Evolutionary conservation across 2,113 vertebrate species (phyloP).

Genomic region (Cervus canadensis): DNA sequence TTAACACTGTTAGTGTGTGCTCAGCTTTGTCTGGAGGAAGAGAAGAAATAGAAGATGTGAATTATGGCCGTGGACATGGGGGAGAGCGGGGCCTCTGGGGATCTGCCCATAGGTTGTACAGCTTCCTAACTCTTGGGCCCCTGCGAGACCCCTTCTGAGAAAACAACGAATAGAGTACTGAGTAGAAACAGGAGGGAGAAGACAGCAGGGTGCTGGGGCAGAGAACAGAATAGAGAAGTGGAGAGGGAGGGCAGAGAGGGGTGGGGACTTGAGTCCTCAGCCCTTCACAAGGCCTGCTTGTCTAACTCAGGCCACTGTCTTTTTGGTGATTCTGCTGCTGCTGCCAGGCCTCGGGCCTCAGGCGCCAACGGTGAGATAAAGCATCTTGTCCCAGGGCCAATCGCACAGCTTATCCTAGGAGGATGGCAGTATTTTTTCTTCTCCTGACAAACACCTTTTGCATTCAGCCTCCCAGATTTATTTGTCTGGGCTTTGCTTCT

Average conservation of each 20-base stretch:
- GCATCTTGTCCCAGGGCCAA: neutral
- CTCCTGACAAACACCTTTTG: slow-evolving; percentile 6
- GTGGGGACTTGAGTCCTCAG: neutral
- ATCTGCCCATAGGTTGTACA: neutral
- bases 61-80: neutral
- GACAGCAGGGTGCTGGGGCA: neutral
- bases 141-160: neutral
- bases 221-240: neutral
- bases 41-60: slow-evolving; percentile 8
- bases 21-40: neutral
- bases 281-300: neutral
- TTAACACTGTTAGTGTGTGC: neutral
- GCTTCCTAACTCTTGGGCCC: neutral
- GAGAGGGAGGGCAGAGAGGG: neutral
- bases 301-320: neutral
- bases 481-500: neutral
- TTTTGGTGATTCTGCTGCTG: neutral
- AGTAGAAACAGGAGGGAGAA: neutral
- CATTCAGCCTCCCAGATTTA: slow-evolving; percentile 4
- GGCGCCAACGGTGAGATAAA: slow-evolving; percentile 49
- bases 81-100: neutral
- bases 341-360: neutral
- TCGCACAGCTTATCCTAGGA: neutral
- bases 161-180: neutral
- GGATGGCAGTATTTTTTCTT: neutral